These are phyloP conservation scores for Colletes latitarsis DNA, from an alignment of 1,140 invertebrate species.

Conservation along the genomic window DNA sequence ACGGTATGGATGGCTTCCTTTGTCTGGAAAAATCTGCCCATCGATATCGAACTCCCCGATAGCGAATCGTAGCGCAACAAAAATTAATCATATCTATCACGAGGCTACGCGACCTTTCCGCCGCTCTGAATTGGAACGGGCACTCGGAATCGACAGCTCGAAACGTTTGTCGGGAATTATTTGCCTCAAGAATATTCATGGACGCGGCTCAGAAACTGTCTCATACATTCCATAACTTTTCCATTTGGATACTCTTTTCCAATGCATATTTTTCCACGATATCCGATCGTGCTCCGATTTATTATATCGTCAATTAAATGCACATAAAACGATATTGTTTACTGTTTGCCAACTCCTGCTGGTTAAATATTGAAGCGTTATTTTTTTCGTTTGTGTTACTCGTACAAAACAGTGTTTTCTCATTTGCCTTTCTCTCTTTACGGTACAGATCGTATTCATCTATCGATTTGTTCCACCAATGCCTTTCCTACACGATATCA, in stretches of 20 bases:
- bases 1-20: not conserved
- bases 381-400: too few relatives aligned
- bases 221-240: not conserved
- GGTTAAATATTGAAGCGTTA: too few relatives aligned
- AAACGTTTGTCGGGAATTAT: not conserved
- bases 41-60: not conserved
- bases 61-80: constrained; percentile 10
- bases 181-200: constrained; percentile 3
- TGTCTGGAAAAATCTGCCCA: constrained; percentile 11
- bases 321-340: too few relatives aligned
- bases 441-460: too few relatives aligned
- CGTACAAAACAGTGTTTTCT: too few relatives aligned
- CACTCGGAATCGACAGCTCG: not conserved
- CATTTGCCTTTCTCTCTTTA: too few relatives aligned
- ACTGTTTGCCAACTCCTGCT: too few relatives aligned
- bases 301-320: not conserved
- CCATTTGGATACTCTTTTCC: not conserved
- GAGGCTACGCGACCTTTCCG: not conserved
- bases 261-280: not conserved
- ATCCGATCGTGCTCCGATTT: not conserved
- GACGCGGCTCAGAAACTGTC: not conserved
- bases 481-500: too few relatives aligned
- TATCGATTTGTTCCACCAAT: too few relatives aligned
- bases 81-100: constrained; percentile 28
- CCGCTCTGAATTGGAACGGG: not conserved